Evolutionary conservation across 2,797 vertebrate genomes (phyloP), one percentile per base, ranked within the genome.

Genomic region (Enteromius thamalakanensis): DNA sequence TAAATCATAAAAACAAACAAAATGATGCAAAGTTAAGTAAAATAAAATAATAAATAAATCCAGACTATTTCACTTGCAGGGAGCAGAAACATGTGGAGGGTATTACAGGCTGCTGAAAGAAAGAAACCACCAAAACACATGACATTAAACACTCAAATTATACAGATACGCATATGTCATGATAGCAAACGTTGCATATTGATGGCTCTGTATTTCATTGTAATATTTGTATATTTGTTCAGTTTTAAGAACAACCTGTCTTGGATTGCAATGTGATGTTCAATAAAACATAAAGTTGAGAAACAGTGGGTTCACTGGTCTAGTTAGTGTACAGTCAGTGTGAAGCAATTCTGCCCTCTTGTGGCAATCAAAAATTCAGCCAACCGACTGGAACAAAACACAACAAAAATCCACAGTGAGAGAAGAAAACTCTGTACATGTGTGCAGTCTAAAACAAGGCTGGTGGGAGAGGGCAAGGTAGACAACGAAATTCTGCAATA

Each of bases 321-420:
- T 79, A 49, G 71, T 37, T 82, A 40, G 29, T 7, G 55, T 81
- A 49, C 42, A 65, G 14, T 34, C 51, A 79, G 26, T 42, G 77
- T 86, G 87, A 90, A 72, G 10, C 90, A 86, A 90, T 86, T 62
- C 90, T 94, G 93, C 92, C 91, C 91, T 88, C 93, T 85, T 79
- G 88, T 93, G 93, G 67, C 58, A 47, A 40, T 17, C 26, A 40
- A 42, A 47, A 77, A 81, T 53, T 75, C 62, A 76, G 32, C 70
- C 65, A 78, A 40, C 12, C 12, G 29, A 6, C 15, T 55, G 7
- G 2, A 76, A 34, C 29, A 15, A 15, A 47, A 58, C 69, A 34
- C 14, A 65, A 32, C 11, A 51, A 68, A 55, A n/a, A 26, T 29
- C 17, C 37, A 82, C 10, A 4, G 4, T 11, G 47, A 60, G 32